These are phyloP conservation scores for Brevipalpus yothersi DNA, from an alignment of 1,140 invertebrate genomes.

Conservation along the genomic window DNA sequence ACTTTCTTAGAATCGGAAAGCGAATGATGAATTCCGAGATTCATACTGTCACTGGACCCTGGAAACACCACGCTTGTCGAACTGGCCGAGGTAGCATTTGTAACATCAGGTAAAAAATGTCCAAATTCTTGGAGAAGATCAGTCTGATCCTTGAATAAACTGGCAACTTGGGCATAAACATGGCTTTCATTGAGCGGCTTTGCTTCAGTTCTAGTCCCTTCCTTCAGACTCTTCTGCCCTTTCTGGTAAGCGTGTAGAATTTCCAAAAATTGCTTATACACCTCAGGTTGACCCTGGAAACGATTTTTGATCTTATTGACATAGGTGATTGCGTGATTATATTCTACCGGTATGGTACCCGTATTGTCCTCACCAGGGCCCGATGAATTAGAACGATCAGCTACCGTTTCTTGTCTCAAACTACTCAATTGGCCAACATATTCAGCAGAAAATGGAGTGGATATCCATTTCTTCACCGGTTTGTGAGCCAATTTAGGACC, in stretches of 20 bases:
- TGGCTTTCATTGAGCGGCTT: constrained; percentile 51
- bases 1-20: too few relatives aligned
- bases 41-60: neutral
- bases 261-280: constrained; percentile 92
- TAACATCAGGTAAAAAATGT: constrained; percentile 88
- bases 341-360: constrained; percentile 52
- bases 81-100: neutral
- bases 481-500: too few relatives aligned
- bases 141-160: constrained; percentile 89
- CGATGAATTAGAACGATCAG: constrained; percentile 9
- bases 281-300: constrained; percentile 87
- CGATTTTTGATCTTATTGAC: constrained; percentile 99
- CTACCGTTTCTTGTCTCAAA: neutral
- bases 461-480: too few relatives aligned
- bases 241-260: constrained; percentile 95
- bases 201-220: constrained; percentile 28
- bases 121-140: constrained; percentile 86
- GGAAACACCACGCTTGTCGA: neutral
- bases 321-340: constrained; percentile 97
- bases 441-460: neutral
- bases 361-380: constrained; percentile 1
- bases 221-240: constrained; percentile 75
- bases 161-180: constrained; percentile 78
- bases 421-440: neutral
- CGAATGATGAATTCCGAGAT: neutral